Percentiles rank a stretch among this genome's conserved stretches.
phyloP scores from a whole-genome alignment of 2,888 invertebrate species.

The Ptychoptera albimana region DNA sequence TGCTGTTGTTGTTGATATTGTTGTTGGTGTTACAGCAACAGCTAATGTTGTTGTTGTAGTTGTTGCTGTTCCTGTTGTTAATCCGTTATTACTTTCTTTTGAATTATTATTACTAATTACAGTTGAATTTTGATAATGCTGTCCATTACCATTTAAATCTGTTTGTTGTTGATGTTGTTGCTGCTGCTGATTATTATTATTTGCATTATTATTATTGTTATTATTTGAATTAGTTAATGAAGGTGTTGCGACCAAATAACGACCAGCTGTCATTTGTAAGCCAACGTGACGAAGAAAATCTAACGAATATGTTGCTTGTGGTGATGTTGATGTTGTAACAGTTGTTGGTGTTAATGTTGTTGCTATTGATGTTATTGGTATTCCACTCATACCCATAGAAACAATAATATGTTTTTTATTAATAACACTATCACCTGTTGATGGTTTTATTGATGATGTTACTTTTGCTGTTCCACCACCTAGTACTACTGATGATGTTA shows the following conservation, averaged over 20 bases:
- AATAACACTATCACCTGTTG: neutral
- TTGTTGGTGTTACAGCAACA: too few relatives aligned
- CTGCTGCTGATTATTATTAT: constrained; percentile 5
- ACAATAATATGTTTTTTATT: constrained; percentile 1
- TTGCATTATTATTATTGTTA: constrained; percentile 3
- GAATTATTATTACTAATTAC: too few relatives aligned
- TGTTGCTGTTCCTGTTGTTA: neutral
- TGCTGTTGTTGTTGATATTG: too few relatives aligned
- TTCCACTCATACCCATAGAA: constrained; percentile 1
- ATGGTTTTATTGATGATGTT: neutral
- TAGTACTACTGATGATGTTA: neutral
- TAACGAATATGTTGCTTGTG: constrained; percentile 16
- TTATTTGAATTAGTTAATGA: neutral
- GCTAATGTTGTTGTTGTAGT: too few relatives aligned
- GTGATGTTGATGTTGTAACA: constrained; percentile 6
- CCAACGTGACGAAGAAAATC: constrained; percentile 22
- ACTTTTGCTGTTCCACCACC: neutral
- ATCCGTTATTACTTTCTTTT: too few relatives aligned
- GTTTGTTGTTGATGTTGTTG: neutral
- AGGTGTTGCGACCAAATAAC: neutral
- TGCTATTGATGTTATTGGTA: constrained; percentile 6
- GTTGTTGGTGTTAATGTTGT: constrained; percentile 11
- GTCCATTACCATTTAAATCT: too few relatives aligned
- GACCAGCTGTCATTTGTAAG: constrained; percentile 17
- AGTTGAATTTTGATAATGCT: too few relatives aligned